Base-by-base conservation (phyloP, 2,797 vertebrate genomes). In the Adelosebastes latens region DNA sequence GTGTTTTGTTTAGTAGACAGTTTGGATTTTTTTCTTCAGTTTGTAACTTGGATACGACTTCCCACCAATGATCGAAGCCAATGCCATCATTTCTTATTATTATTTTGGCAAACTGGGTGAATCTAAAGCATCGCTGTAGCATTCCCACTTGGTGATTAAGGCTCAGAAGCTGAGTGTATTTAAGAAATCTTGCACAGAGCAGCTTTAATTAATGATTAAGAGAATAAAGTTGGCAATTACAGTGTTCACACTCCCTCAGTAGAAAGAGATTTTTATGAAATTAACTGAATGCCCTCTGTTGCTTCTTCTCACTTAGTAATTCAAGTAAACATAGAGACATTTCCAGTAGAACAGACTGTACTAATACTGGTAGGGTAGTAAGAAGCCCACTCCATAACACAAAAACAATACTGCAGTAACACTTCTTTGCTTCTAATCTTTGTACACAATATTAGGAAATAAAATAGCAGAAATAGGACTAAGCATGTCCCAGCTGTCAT, bases 141-240 rank as follows among this genome's bases (percentile, higher is more conserved):
- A 25, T 5, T 59, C 62, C 67, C 25, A 39, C 49, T 75, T 0
- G 0, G n/a, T 55, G 49, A 67, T 70, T 63, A 49, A 66, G 71
- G 32, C 71, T 69, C 29, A 24, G 53, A 29, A 18, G 31, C 42
- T 73, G 63, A 18, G 5, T n/a, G 2, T 32, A 0, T 58, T 73
- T 78, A 32, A 64, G 31, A 72, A 67, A 22, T 49, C 13, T 46
- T 14, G 6, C 61, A 70, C 36, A 27, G 36, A 70, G 49, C 70
- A 72, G 68, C 74, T 82, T 82, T 58, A 83, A 72, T 85, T 66
- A 74, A 73, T 20, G 14, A 82, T 65, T 29, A 71, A 2, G 32
- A 75, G 3, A 71, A 72, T 63, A 32, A 67, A 80, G 27, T 29
- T 6, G 0, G 42, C 22, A 24, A 27, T 42, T 65, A 65, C 22